Evolutionary conservation across 2,113 vertebrate species (phyloP), one percentile per base, ranked within the genome.

Genomic region (Gallinago paraguaiae): DNA sequence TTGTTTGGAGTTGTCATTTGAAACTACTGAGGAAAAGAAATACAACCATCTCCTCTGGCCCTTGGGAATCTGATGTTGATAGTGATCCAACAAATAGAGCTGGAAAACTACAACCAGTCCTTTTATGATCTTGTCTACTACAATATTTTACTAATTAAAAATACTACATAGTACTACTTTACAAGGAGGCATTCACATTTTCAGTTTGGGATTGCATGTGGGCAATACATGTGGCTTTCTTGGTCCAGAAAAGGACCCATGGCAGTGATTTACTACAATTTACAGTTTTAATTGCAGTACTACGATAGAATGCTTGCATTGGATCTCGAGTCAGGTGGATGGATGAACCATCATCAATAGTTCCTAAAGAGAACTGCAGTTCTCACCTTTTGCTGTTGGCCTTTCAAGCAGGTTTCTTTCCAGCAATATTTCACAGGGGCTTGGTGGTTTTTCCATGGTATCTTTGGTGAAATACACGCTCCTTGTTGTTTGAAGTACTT

Each of bases 391-490:
- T 65, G 48, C 48, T 27, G 30, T 43, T 84, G 77, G 54, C 54
- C 59, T 85, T 81, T 59, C 51, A 56, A 57, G 45, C 48, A 67
- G 41, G 27, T 31, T 54, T 83, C 23, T 81, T 83, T 85, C 39
- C 70, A 75, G 11, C 33, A 65, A 2, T 59, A 8, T 64, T 91
- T 89, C 31, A 48, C 28, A 50, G 31, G 57, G 18, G 20, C n/a
- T 75, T 57, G 39, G 19, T 60, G 70, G 0, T 1, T 41, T 61
- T 60, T 24, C 9, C 16, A 1, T 56, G 4, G 0, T 83, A 3
- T 7, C 33, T 51, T 59, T 10, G n/a, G 22, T 45, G n/a, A 61
- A 50, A 70, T 51, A 24, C 28, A 69, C 23, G 7, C 17, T 56
- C 35, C 25, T 48, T n/a, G 12, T 61, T 46, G 8, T 60, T 19